Base-by-base conservation (phyloP, 2,797 vertebrate species). In the Semaprochilodus insignis region DNA sequence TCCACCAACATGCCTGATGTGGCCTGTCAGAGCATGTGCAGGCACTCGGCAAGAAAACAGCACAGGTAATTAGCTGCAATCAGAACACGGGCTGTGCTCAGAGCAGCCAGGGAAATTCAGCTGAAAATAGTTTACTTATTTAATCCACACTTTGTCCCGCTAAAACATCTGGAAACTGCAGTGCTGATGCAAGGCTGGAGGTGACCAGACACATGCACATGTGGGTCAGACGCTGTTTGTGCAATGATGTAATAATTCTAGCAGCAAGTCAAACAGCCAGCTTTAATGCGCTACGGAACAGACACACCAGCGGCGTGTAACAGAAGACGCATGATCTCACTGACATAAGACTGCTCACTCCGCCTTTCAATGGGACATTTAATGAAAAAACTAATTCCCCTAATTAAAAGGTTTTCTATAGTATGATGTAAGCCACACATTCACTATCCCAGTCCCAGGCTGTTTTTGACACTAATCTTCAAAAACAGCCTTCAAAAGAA, bases 11-110 rank as follows among this genome's bases (percentile, higher is more conserved):
- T 74, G 65, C n/a, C 69, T 72, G 59, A 55, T 66, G 44, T 36
- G 70, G 62, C 76, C 54, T 81, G 80, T 66, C 78, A 54, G 21
- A 75, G 80, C 82, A 62, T 85, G 81, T 78, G 60, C 62, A 72
- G 79, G 51, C 44, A 71, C 66, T 80, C 59, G 75, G 48, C 3
- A 60, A 83, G 72, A 83, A 80, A 40, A 44, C 13, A 27, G 74
- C 59, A 40, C 59, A 55, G 21, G 57, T 77, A 85, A 81, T 79
- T 83, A 83, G 51, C 66, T 23, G 51, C 60, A 70, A 74, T 81
- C 78, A 78, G 75, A 69, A 59, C 54, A 27, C 54, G 15, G 15
- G n/a, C 65, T 74, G 40, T 51, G 13, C 13, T 36, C 34, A 51
- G 13, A 25, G 34, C 57, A 27, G 67, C 19, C n/a, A 31, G 27